Percentiles rank a stretch among this genome's conserved stretches.
Conservation (phyloP, 2,797 vertebrate species). For the Amblyraja radiata region DNA sequence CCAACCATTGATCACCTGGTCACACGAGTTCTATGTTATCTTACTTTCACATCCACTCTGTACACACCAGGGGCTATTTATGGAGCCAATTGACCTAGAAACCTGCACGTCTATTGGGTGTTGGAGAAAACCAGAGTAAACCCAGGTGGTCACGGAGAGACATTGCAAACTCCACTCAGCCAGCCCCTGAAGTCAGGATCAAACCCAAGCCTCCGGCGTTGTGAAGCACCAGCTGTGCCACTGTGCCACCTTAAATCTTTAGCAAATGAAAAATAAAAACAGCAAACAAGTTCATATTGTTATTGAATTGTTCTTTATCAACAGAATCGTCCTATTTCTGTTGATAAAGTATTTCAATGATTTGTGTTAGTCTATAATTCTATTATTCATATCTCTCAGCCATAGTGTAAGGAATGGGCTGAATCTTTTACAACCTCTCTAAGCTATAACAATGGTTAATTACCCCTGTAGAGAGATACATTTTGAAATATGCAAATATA, state of each 20-base stretch:
- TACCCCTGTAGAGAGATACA: not conserved
- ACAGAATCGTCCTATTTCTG: not conserved
- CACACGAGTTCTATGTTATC: no score
- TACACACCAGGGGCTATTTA: no score
- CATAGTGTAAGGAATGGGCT: not conserved
- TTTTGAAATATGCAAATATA: not conserved
- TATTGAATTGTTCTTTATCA: not conserved
- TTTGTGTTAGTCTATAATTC: not conserved
- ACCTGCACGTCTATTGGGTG: no score
- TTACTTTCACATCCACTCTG: no score
- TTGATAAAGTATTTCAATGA: not conserved
- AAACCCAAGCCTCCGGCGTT: no score
- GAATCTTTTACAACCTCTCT: not conserved
- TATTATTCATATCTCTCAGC: conserved; percentile 4
- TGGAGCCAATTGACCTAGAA: no score
- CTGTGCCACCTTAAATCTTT: not conserved
- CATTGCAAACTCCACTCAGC: no score
- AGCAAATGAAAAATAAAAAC: not conserved
- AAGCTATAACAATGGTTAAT: not conserved
- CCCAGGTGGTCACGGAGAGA: no score
- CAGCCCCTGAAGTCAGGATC: no score
- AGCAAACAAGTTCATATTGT: not conserved
- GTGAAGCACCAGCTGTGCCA: no score
- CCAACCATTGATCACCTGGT: no score
- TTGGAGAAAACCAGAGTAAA: no score